Base-by-base conservation (phyloP, 1,140 invertebrate species). In the Dryas iulia region DNA sequence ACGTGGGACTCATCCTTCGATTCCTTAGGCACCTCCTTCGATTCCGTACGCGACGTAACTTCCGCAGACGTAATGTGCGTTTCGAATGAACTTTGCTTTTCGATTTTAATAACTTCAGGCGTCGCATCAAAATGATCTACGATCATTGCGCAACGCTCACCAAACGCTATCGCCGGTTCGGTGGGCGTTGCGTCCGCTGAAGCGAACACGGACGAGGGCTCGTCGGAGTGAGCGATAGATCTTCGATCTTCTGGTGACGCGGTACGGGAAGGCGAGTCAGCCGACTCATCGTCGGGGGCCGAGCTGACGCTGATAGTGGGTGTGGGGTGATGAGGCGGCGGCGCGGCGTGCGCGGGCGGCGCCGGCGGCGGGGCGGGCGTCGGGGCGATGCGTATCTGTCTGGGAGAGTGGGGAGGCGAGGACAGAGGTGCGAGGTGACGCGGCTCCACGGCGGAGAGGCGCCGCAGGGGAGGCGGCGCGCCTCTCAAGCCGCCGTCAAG, bases 271-370 rank as follows among this genome's bases (percentile, higher is more conserved):
- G 82, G 77, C 8, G 83, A 79, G 71, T 91, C 91, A 6, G 84
- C 87, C 18, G 90, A 83, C 26, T 93, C 77, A 54, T 95, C 94
- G 61, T 95, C 95, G 10, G 93, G 93, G 30, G 94, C 95, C 2
- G 95, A 94, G 86, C 94, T 95, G 26, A 96, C 95, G 85, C 95
- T 95, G 73, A 95, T 96, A 30, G 95, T 91, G n/a, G 95, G 95
- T 5, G 95, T 93, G 71, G 90, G 89, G 68, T 83, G 86, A 57
- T 79, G 82, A 31, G 76, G 77, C 21, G 71, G 84, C 56, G 63
- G 70, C 11, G 65, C 30, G 5, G 68, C 33, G 24, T 35, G 39
- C 3, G 66, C 26, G 14, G n/a, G 47, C 65, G 56, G 61, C 28
- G 26, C 6, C 6, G 39, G 7, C 39, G 14, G 14, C 1, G 67